A percentile compares a stretch with the other conserved stretches of the same genome.
Conservation (phyloP, 2,113 vertebrate species). For the Amblyopsis rosae region DNA sequence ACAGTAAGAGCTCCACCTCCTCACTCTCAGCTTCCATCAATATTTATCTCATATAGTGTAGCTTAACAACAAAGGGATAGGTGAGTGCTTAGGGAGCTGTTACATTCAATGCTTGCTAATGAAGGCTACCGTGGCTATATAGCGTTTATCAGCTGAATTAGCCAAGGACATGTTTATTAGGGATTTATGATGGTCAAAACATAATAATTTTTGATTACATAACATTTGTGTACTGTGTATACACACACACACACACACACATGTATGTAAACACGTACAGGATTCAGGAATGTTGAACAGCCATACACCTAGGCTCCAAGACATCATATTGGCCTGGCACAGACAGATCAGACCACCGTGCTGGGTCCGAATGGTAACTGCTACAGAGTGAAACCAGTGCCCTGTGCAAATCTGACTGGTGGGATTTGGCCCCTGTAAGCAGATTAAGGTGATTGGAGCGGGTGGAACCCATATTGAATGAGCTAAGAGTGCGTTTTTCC, state of each 20-base stretch:
- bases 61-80: too few relatives aligned
- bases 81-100: neutral
- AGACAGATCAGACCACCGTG: constrained; percentile 71
- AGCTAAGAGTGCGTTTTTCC: constrained; percentile 43
- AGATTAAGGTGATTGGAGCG: constrained; percentile 85
- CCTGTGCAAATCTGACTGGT: constrained; percentile 78
- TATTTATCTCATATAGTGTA: too few relatives aligned
- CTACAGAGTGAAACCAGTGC: constrained; percentile 81
- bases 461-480: constrained; percentile 74
- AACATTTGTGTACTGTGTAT: too few relatives aligned
- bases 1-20: too few relatives aligned
- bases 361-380: constrained; percentile 77
- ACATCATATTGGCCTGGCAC: constrained; percentile 64
- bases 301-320: constrained; percentile 33
- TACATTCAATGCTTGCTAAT: neutral
- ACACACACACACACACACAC: too few relatives aligned
- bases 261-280: neutral
- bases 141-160: constrained; percentile 19
- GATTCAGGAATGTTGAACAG: neutral
- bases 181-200: neutral
- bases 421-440: constrained; percentile 75
- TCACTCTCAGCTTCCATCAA: too few relatives aligned
- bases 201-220: neutral
- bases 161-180: constrained; percentile 4
- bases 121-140: neutral